Evolutionary conservation across 1,140 invertebrate genomes (phyloP), one percentile per base, ranked within the genome.

Genomic region (Drosophila littoralis): DNA sequence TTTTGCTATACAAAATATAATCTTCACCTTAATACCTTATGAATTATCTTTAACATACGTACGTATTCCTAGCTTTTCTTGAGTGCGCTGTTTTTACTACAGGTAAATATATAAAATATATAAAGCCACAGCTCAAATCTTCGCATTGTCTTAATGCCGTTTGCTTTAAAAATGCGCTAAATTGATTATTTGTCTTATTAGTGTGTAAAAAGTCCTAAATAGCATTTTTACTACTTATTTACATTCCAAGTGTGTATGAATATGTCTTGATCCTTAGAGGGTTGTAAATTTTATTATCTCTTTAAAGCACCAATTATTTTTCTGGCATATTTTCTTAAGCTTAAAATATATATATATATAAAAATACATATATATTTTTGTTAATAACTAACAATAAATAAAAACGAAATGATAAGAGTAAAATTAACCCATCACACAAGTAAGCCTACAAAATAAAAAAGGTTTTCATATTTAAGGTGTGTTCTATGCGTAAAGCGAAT

Each of bases 91-190:
- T 35, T 81, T 81, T 65, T 77, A 80, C 81, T 85, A 85, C 75
- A 78, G 73, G 65, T 81, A 77, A 43, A 75, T 85, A 36, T 75
- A 70, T 58, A 43, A 64, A 69, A 70, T 75, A 61, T 75, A 80
- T 81, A 85, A 86, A 89, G 83, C 83, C 83, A 86, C 83, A 86
- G 83, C 84, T 84, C 80, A 79, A 83, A 88, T 66, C 58, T 77
- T 85, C 60, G 76, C 66, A 50, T 12, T 17, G 7, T 54, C n/a
- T 42, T 42, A 42, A 42, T 42, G 38, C 7, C 45, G 13, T 46
- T 46, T 46, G 45, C 45, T 22, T 54, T 59, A 52, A 69, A 79
- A 75, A 75, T 59, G 55, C 54, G 80, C 69, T 82, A 70, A 72
- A 75, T 73, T 79, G 48, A 43, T 65, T 71, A 60, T 75, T 70